A percentile compares a stretch with the other conserved stretches of the same genome.
Evolutionary conservation across 2,888 invertebrate species (phyloP).

Genomic region (Hyalella azteca): DNA sequence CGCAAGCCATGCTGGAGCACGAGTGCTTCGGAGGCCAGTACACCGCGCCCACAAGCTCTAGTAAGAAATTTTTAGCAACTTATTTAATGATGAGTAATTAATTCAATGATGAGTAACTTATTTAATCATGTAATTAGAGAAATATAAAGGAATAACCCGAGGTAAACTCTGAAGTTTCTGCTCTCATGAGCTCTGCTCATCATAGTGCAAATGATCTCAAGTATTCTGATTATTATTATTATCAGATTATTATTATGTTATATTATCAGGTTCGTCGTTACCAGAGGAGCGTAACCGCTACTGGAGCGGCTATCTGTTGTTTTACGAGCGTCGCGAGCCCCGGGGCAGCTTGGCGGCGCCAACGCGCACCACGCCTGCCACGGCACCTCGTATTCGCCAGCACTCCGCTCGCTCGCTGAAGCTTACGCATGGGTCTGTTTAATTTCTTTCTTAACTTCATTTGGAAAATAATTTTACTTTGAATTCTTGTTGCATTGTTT

Average conservation of each 20-base stretch:
- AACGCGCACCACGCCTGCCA: slow-evolving; percentile 60
- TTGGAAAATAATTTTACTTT: too few species aligned
- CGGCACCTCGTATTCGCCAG: slow-evolving; percentile 42
- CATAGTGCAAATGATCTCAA: too few species aligned
- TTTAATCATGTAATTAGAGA: too few species aligned
- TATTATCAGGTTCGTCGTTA: slow-evolving; percentile 60
- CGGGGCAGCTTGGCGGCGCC: slow-evolving; percentile 60
- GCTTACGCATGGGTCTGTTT: neutral
- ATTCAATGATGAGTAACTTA: too few species aligned
- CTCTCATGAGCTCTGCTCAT: too few species aligned
- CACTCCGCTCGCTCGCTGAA: slow-evolving; percentile 12
- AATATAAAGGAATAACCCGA: too few species aligned
- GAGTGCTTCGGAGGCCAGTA: slow-evolving; percentile 67
- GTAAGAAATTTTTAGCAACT: slow-evolving; percentile 56
- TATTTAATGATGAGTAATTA: too few species aligned
- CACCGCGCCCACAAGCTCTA: slow-evolving; percentile 64
- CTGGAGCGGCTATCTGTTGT: slow-evolving; percentile 68
- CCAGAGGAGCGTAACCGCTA: slow-evolving; percentile 66
- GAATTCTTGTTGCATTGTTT: too few species aligned
- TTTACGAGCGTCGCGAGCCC: slow-evolving; percentile 65
- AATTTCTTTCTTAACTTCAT: neutral
- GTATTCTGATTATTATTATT: too few species aligned
- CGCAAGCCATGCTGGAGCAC: slow-evolving; percentile 63
- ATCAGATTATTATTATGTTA: too few species aligned
- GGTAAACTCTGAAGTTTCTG: too few species aligned